phyloP scores from a whole-genome alignment of 2,113 vertebrate genomes.

The Catharus minimus region DNA sequence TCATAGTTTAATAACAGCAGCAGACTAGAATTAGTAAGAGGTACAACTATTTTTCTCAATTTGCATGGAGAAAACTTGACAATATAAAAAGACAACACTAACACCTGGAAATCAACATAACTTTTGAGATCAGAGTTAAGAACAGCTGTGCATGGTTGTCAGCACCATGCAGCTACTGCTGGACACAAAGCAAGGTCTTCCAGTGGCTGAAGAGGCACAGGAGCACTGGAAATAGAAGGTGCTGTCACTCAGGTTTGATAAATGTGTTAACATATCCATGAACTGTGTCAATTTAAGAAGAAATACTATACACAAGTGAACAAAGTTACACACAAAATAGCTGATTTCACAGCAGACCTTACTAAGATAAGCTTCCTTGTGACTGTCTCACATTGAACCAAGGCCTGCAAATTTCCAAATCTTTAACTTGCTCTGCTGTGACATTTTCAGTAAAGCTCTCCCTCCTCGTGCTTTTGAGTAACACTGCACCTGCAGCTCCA shows the following conservation, averaged over 20 bases:
- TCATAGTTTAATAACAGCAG: not conserved
- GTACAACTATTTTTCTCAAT: not conserved
- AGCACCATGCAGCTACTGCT: not conserved
- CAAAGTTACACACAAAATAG: not conserved
- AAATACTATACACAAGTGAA: not conserved
- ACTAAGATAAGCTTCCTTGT: not conserved
- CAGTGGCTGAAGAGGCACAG: not conserved
- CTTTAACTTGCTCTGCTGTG: not conserved
- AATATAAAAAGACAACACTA: not conserved
- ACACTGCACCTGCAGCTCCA: not conserved
- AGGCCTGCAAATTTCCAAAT: not conserved
- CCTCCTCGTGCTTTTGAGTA: fast-evolving
- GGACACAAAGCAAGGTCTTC: not conserved
- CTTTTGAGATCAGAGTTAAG: not conserved
- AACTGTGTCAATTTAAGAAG: not conserved
- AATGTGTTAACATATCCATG: not conserved
- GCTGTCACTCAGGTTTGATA: not conserved
- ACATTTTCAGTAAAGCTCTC: not conserved
- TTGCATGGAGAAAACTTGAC: not conserved
- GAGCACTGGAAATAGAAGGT: not conserved
- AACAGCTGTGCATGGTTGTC: fast-evolving
- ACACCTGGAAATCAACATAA: not conserved
- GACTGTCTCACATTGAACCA: not conserved
- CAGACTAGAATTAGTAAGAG: not conserved
- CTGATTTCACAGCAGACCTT: not conserved